Base-by-base conservation (phyloP, 2,888 invertebrate species). In the Hirtodrosophila cameraria region DNA sequence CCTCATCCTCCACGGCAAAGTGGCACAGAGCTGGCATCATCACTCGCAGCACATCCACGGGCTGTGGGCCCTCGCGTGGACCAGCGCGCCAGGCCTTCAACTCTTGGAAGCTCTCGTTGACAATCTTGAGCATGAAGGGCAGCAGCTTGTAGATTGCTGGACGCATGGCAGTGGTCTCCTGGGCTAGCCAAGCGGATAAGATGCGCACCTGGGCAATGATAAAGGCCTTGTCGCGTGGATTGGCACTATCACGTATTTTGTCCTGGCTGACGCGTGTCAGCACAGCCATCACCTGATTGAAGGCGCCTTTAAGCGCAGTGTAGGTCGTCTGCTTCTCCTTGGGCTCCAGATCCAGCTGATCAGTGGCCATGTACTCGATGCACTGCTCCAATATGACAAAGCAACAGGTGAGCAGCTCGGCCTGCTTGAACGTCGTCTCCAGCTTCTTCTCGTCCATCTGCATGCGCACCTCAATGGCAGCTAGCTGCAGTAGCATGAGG, bases 401-500 rank as follows among this genome's bases (percentile, higher is more conserved):
- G 86, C 97, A 97, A 42, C 96, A 93, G 6, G 95, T 95, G n/a
- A 97, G 93, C 38, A 97, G 91, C 65, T 96, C 95, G 41, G 94
- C 94, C 89, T 96, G 95, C 35, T 93, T 92, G 89, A 94, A 93
- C 1, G 96, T 94, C 84, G 96, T 93, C 89, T 96, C 95, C 74
- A 97, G 92, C 86, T 94, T 94, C 83, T 95, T 95, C 71, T 97
- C 96, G 87, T 98, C 98, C 67, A 98, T 92, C 76, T 97, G 96
- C 97, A 98, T 97, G 86, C 97, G 94, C 1, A 98, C 95, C 93
- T 98, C 98, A 88, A 98, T 96, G 43, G 97, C 96, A 79, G 96
- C 95, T 54, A 98, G 92, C 89, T 98, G 97, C 54, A 97, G 93
- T 8, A 97, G 91, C 13, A 97, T 92, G 80, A 97, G 94, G 86